Evolutionary conservation across 2,888 invertebrate genomes (phyloP).

Genomic region (Andrena dorsata): DNA sequence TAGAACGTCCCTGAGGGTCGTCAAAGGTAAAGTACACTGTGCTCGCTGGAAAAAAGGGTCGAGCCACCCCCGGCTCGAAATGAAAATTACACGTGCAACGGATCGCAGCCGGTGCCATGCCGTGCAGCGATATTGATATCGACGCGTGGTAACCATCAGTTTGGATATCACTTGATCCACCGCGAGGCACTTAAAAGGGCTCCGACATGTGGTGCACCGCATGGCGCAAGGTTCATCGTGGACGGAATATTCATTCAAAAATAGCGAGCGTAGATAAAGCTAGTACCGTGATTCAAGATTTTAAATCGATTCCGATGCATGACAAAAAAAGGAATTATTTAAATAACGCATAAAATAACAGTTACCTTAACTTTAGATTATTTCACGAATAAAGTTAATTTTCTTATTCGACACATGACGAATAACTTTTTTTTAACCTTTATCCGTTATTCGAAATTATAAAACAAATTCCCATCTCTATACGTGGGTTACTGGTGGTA

Average conservation of each 20-base stretch:
- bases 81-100: constrained; percentile 42
- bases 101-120: constrained; percentile 48
- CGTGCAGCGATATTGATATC: constrained; percentile 64
- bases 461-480: too few relatives aligned
- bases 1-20: constrained; percentile 20
- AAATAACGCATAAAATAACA: too few relatives aligned
- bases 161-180: constrained; percentile 53
- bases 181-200: constrained; percentile 60
- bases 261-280: neutral
- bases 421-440: too few relatives aligned
- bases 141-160: constrained; percentile 63
- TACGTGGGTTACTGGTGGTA: too few relatives aligned
- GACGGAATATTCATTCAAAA: neutral
- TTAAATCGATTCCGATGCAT: too few relatives aligned
- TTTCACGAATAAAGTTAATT: too few relatives aligned
- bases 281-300: too few relatives aligned
- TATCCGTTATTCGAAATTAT: too few relatives aligned
- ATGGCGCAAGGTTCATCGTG: constrained; percentile 59
- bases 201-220: constrained; percentile 68
- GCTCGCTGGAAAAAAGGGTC: constrained; percentile 31
- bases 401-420: too few relatives aligned
- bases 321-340: too few relatives aligned
- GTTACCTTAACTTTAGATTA: too few relatives aligned
- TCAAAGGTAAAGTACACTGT: constrained; percentile 9
- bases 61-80: constrained; percentile 34